Percentiles rank a stretch among this genome's conserved stretches.
phyloP scores from a whole-genome alignment of 2,888 invertebrate species.

The Helobdella robusta region DNA sequence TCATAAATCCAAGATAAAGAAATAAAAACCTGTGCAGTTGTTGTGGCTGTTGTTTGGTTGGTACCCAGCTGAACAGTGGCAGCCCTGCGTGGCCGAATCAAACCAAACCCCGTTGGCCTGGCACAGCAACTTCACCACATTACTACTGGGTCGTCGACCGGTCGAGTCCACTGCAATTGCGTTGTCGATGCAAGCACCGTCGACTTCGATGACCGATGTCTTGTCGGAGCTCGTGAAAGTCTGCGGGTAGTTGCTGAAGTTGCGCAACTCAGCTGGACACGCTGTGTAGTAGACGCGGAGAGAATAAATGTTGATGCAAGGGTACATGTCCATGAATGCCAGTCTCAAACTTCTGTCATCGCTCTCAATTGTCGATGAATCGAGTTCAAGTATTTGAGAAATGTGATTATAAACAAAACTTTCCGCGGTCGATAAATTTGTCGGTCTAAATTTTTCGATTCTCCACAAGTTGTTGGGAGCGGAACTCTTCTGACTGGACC shows the following conservation, averaged over 20 bases:
- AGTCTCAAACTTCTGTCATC: neutral
- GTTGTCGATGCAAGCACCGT: slow-evolving; percentile 17
- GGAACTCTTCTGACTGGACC: no score
- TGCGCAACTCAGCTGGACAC: slow-evolving; percentile 4
- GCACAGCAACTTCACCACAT: slow-evolving; percentile 3
- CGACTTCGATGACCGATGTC: slow-evolving; percentile 9
- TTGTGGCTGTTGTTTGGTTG: neutral
- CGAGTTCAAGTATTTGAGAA: neutral
- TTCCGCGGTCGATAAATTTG: no score
- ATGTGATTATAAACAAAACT: neutral
- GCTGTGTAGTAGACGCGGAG: slow-evolving; percentile 16
- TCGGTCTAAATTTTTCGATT: no score
- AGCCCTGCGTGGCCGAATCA: neutral
- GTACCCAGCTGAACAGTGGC: slow-evolving; percentile 18
- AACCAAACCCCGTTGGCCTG: slow-evolving; percentile 21
- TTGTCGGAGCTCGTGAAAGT: neutral
- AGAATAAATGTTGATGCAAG: slow-evolving; percentile 14
- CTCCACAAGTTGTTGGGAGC: no score
- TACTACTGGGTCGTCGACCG: neutral
- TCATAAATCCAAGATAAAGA: no score
- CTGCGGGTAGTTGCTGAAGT: slow-evolving; percentile 1
- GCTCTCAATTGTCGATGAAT: no score
- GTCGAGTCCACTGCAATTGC: neutral
- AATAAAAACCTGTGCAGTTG: slow-evolving; percentile 19
- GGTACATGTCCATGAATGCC: slow-evolving; percentile 14